Percentiles rank a stretch among this genome's conserved stretches.
Evolutionary conservation across 1,140 invertebrate species (phyloP).

Genomic region (Chelonus insularis): DNA sequence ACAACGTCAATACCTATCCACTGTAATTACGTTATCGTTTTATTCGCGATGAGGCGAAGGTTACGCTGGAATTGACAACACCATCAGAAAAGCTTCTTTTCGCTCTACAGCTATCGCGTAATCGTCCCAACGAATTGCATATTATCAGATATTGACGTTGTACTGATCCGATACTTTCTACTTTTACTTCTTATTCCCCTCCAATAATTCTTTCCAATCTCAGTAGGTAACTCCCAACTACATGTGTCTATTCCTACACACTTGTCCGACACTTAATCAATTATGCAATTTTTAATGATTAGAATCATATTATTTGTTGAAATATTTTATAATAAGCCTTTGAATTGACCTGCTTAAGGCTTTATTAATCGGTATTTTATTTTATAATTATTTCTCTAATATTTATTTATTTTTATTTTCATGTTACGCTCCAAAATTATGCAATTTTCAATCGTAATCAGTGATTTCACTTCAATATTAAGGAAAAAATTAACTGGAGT

Average conservation of each 20-base stretch:
- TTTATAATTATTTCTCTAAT: neutral
- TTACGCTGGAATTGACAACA: neutral
- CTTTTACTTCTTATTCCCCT: neutral
- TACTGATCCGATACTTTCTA: slow-evolving; percentile 12
- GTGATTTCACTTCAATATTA: neutral
- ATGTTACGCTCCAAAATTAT: neutral
- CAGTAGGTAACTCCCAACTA: neutral
- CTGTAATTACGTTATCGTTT: neutral
- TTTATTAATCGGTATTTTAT: neutral
- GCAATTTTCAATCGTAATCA: neutral
- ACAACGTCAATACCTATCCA: neutral
- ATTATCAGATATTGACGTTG: neutral
- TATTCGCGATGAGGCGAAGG: neutral
- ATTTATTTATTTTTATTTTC: neutral
- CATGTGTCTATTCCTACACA: no score
- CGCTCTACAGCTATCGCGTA: neutral
- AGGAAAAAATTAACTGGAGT: no score
- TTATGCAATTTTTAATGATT: no score
- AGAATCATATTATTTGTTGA: no score
- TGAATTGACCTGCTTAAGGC: no score
- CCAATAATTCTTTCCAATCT: neutral
- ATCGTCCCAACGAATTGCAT: slow-evolving; percentile 1
- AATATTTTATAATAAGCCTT: no score
- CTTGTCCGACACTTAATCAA: no score
- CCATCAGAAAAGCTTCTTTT: neutral